Evolutionary conservation across 2,797 vertebrate genomes (phyloP).

Genomic region (Pseudochromis fuscus): DNA sequence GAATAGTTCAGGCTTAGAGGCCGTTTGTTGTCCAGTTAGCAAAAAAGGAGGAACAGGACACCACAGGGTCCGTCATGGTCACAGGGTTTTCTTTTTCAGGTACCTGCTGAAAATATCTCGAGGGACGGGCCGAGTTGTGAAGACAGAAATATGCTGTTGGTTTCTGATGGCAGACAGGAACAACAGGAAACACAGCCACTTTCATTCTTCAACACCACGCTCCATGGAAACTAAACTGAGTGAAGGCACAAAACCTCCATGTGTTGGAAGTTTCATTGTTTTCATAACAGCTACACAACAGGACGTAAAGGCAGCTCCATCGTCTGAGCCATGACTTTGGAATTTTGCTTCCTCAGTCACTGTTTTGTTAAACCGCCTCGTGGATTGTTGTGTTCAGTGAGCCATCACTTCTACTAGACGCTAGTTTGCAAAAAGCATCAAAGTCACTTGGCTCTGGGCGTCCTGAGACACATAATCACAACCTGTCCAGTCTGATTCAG

Average conservation of each 20-base stretch:
- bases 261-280: conserved; percentile 7
- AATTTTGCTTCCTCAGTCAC: conserved; percentile 17
- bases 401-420: neutral
- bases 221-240: conserved; percentile 34
- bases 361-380: conserved; percentile 2
- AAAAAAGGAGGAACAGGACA: conserved; percentile 73
- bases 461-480: neutral
- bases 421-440: neutral
- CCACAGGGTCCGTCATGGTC: conserved; percentile 58
- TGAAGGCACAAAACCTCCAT: conserved; percentile 11
- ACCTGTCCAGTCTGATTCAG: neutral
- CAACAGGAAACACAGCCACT: conserved; percentile 61
- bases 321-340: conserved; percentile 2
- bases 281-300: conserved; percentile 21
- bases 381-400: neutral
- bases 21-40: conserved; percentile 57
- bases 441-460: neutral
- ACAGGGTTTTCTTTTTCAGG: conserved; percentile 81
- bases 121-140: conserved; percentile 73
- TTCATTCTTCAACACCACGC: conserved; percentile 37
- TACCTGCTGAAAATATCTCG: conserved; percentile 84
- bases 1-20: conserved; percentile 40
- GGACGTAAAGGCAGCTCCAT: neutral
- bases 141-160: conserved; percentile 77
- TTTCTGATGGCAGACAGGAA: conserved; percentile 59